These are phyloP conservation scores for Odontamblyopus lacepedii DNA, from an alignment of 2,797 vertebrate genomes.

Conservation along the genomic window DNA sequence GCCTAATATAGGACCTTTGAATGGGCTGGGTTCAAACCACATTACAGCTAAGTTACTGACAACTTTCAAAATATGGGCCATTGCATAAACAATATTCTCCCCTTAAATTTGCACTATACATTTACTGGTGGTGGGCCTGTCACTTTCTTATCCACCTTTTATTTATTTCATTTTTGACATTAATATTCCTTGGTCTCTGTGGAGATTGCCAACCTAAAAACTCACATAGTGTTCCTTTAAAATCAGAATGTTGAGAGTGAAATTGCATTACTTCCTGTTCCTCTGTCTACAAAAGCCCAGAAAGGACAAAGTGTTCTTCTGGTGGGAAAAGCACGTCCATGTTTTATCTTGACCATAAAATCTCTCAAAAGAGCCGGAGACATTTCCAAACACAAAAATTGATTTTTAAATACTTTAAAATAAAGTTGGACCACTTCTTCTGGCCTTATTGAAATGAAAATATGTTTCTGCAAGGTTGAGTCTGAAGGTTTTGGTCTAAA, in stretches of 20 bases:
- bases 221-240: no score
- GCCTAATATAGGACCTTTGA: no score
- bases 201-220: no score
- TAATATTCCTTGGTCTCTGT: no score
- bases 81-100: no score
- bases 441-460: not conserved
- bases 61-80: no score
- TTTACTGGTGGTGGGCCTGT: no score
- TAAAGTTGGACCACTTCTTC: conserved; percentile 1
- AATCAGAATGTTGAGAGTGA: not conserved
- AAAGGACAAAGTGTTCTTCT: not conserved
- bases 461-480: not conserved
- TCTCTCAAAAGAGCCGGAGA: not conserved
- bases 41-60: no score
- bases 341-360: conserved; percentile 1
- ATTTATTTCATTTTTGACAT: no score
- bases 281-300: not conserved
- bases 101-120: no score
- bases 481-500: not conserved
- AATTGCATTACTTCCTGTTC: not conserved
- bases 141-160: no score
- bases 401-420: conserved; percentile 11
- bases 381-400: not conserved
- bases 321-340: conserved; percentile 6
- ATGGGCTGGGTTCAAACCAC: no score